These are phyloP conservation scores for Geopemphigus sp. DNA, from an alignment of 1,140 invertebrate genomes.

Conservation along the genomic window DNA sequence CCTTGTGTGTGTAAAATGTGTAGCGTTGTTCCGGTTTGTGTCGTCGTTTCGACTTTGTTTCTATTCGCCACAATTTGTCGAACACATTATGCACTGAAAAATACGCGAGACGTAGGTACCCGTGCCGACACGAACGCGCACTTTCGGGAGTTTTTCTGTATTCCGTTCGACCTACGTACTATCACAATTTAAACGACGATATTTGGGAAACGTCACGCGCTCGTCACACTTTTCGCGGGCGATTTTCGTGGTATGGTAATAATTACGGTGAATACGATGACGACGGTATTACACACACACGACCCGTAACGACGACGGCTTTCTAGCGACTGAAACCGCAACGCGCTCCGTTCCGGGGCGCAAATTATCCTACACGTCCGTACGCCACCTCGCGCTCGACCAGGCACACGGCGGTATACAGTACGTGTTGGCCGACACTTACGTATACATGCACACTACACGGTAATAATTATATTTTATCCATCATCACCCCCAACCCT, in stretches of 20 bases:
- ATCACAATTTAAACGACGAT: background rate
- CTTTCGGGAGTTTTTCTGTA: background rate
- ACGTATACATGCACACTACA: background rate
- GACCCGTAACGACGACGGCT: background rate
- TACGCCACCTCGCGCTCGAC: background rate
- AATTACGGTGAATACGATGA: background rate
- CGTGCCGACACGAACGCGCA: too few relatives aligned
- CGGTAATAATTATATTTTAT: slow-evolving; percentile 1
- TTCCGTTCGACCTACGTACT: too few relatives aligned
- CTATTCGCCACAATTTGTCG: too few relatives aligned
- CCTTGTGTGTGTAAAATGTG: too few relatives aligned
- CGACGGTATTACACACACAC: background rate
- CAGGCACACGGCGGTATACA: background rate
- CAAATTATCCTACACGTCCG: background rate
- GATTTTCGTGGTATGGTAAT: background rate
- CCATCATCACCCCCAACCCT: too few relatives aligned
- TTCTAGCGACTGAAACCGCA: slow-evolving; percentile 43
- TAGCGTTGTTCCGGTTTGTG: too few relatives aligned
- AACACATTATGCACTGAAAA: too few relatives aligned
- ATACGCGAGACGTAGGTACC: too few relatives aligned
- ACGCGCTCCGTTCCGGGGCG: slow-evolving; percentile 23
- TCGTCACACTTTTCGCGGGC: background rate
- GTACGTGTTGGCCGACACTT: background rate
- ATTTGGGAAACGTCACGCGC: background rate
- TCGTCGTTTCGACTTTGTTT: too few relatives aligned